Base-by-base conservation (phyloP, 1,140 invertebrate genomes). In the Hydropsyche tenuis region DNA sequence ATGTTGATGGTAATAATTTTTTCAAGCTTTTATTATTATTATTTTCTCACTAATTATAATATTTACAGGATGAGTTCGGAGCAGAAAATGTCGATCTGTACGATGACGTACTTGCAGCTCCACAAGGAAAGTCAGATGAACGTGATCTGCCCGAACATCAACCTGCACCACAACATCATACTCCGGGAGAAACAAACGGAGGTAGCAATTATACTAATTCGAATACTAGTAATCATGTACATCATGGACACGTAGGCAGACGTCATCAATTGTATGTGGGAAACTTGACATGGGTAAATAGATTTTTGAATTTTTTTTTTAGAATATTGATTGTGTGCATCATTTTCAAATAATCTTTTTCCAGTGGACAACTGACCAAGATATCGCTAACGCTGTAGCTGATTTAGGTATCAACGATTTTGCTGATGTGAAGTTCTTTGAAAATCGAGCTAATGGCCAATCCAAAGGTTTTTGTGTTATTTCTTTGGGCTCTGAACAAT, bases 381-480 rank as follows among this genome's bases (percentile, higher is more conserved):
- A 99, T 82, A 93, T 99, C 60, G 91, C 92, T 30, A 94, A 97
- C 86, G 91, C 94, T 1, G 89, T 98, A 70, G 88, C 89, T 62
- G 90, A 90, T 74, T 87, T 98, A 77, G 97, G 97, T 20, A 93
- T 99, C 1, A 90, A 87, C 73, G 98, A 99, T 84, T 92, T 99
- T 78, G 88, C 97, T 75, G 98, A 99, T 82, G 96, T 99, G 12
- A 99, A 99, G 85, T 99, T 99, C 85, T 98, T 99, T 87, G 98
- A 99, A 85, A 99, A 99, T 86, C 90, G 98, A 79, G 94, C 95
- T 11, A 99, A 99, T 88, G 98, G 98, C 25, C 98, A 99, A 83
- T 98, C 96, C 0, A 99, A 99, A 88, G 98, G 98, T 48, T 97
- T 97, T 83, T 97, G 96, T 82, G 91, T 96, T 16, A 91, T 98